Conservation (phyloP, 2,797 vertebrate genomes). For the Peromyscus attwateri region DNA sequence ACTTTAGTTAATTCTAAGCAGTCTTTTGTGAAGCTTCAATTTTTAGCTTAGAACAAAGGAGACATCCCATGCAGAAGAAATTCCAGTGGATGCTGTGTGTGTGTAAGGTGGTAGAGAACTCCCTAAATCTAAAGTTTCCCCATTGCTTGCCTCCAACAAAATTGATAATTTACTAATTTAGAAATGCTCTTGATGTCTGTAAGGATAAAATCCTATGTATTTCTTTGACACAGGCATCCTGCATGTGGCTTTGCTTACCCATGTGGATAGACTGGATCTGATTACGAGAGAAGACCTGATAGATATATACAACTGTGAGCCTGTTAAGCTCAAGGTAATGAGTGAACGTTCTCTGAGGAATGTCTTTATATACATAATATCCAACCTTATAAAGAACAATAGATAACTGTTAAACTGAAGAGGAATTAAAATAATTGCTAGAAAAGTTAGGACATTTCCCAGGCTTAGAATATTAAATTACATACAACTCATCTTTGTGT, state of each 20-base stretch:
- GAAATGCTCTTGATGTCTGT: neutral
- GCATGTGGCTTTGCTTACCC: slow-evolving; percentile 67
- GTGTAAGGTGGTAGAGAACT: neutral
- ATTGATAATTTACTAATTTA: neutral
- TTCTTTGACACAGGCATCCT: slow-evolving; percentile 53
- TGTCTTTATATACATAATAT: neutral
- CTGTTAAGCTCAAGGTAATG: slow-evolving; percentile 70
- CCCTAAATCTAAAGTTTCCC: neutral
- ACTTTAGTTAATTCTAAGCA: neutral
- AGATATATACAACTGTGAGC: slow-evolving; percentile 55
- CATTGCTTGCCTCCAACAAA: neutral
- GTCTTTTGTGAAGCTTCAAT: slow-evolving; percentile 18
- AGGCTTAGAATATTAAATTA: slow-evolving; percentile 44
- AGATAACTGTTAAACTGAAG: neutral
- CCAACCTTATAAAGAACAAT: neutral
- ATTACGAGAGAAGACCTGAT: slow-evolving; percentile 55
- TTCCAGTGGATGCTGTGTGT: neutral
- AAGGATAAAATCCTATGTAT: neutral
- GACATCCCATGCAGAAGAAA: neutral
- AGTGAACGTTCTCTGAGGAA: neutral
- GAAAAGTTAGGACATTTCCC: neutral
- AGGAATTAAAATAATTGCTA: slow-evolving; percentile 24
- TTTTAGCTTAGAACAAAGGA: neutral
- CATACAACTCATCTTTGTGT: neutral
- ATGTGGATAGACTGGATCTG: slow-evolving; percentile 61